Evolutionary conservation across 64 coral and sea anemone species (phyloP).

Genomic region (Montipora sp.): DNA sequence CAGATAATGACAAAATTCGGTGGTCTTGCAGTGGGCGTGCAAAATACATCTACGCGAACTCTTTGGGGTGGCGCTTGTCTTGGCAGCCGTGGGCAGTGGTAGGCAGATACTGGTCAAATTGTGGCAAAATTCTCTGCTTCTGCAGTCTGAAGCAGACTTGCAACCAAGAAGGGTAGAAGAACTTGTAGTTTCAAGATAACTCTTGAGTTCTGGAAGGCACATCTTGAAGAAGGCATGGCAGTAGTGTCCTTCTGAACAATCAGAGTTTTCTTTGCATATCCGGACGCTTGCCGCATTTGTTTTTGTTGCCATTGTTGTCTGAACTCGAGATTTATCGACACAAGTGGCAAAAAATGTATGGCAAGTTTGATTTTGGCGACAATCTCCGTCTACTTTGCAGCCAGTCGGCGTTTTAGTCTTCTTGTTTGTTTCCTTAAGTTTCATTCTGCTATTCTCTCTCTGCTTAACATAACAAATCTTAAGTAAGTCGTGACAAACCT

Average conservation of each 20-base stretch:
- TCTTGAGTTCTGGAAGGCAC: constrained; percentile 23
- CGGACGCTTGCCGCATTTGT: not conserved
- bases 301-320: not conserved
- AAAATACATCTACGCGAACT: constrained; percentile 13
- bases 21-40: constrained; percentile 36
- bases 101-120: constrained; percentile 32
- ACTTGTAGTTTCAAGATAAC: constrained; percentile 18
- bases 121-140: constrained; percentile 23
- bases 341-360: constrained; percentile 36
- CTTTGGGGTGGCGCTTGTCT: not conserved
- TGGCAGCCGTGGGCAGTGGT: not conserved
- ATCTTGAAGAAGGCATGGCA: constrained; percentile 47
- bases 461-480: constrained; percentile 34
- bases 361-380: constrained; percentile 28
- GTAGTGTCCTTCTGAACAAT: constrained; percentile 20
- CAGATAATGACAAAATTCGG: constrained; percentile 42
- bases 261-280: not conserved
- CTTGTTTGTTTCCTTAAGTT: not conserved
- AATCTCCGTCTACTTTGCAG: constrained; percentile 5
- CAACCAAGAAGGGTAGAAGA: constrained; percentile 1
- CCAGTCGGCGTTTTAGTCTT: not conserved
- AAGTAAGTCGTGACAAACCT: constrained; percentile 3
- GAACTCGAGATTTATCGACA: not conserved
- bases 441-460: constrained; percentile 1
- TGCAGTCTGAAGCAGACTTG: constrained; percentile 16